A percentile compares a stretch with the other conserved stretches of the same genome.
Conservation (phyloP, 2,888 invertebrate genomes). For the Hyposoter didymator region DNA sequence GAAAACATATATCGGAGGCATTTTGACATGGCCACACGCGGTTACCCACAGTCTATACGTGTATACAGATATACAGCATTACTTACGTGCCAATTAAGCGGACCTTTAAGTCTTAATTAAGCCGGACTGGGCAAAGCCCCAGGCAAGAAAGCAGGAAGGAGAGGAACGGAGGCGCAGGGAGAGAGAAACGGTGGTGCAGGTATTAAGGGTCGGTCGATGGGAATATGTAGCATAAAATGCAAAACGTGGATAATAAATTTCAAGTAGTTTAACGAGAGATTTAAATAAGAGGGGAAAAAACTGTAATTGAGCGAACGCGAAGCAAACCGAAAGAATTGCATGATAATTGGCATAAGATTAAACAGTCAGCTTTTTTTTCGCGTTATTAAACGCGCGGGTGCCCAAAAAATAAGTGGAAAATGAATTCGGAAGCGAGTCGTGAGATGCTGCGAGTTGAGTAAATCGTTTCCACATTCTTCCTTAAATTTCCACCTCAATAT, state of each 20-base stretch:
- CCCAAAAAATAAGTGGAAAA: background rate
- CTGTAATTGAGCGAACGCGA: slow-evolving; percentile 44
- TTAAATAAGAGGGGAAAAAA: slow-evolving; percentile 43
- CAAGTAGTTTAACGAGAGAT: slow-evolving; percentile 21
- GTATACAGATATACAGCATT: slow-evolving; percentile 14
- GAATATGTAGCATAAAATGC: slow-evolving; percentile 16
- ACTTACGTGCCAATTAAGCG: slow-evolving; percentile 74
- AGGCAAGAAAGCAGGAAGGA: slow-evolving; percentile 2
- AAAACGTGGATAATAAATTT: slow-evolving; percentile 15
- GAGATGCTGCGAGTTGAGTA: background rate
- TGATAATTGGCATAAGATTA: background rate
- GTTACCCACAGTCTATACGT: slow-evolving; percentile 50
- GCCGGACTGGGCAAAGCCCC: slow-evolving; percentile 51
- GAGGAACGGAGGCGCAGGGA: background rate
- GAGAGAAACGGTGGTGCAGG: slow-evolving; percentile 1
- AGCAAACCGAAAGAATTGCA: background rate
- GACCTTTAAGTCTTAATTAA: slow-evolving; percentile 77
- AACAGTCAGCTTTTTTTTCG: background rate
- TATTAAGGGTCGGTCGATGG: background rate
- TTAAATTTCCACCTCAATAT: background rate
- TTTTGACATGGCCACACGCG: slow-evolving; percentile 57
- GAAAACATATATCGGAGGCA: slow-evolving; percentile 46
- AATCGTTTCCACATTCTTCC: background rate
- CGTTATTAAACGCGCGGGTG: background rate
- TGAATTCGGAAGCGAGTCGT: background rate